A percentile compares a stretch with the other conserved stretches of the same genome.
phyloP scores from a whole-genome alignment of 2,797 vertebrate genomes.

The Sebastes glaucus region DNA sequence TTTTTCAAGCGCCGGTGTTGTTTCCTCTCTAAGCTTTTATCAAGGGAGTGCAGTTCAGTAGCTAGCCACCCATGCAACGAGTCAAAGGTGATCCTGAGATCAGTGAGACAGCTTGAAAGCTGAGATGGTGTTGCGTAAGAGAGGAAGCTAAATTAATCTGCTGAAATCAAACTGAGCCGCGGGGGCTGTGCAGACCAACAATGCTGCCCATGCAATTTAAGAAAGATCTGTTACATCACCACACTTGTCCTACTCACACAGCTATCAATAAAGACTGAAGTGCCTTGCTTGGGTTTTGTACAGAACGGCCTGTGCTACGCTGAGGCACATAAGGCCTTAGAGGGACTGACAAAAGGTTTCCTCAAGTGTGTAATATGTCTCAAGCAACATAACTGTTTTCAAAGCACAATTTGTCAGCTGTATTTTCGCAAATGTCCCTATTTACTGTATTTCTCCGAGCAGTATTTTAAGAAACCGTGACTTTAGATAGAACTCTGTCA shows the following conservation, averaged over 20 bases:
- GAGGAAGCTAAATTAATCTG: conserved; percentile 78
- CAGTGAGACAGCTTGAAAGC: conserved; percentile 70
- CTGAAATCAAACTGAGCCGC: conserved; percentile 76
- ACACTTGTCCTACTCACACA: conserved; percentile 52
- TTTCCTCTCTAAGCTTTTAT: conserved; percentile 61
- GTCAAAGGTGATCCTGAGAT: conserved; percentile 75
- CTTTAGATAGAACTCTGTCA: not conserved
- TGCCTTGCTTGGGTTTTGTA: conserved; percentile 51
- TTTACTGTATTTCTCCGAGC: conserved; percentile 11
- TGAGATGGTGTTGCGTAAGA: conserved; percentile 75
- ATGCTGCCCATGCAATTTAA: conserved; percentile 73
- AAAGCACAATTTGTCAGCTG: conserved; percentile 26
- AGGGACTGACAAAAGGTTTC: conserved; percentile 50
- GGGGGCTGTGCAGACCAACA: conserved; percentile 67
- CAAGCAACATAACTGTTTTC: conserved; percentile 10
- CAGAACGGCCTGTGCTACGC: conserved; percentile 39
- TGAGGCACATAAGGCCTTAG: conserved; percentile 34
- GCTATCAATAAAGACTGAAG: conserved; percentile 65
- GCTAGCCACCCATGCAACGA: conserved; percentile 69
- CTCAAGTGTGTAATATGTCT: conserved; percentile 47
- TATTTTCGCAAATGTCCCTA: conserved; percentile 24
- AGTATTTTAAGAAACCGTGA: not conserved
- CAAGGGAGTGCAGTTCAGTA: conserved; percentile 58
- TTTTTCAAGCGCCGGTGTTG: conserved; percentile 47
- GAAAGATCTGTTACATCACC: conserved; percentile 76